A percentile compares a stretch with the other conserved stretches of the same genome.
Conservation (phyloP, 2,797 vertebrate genomes). For the Premnoplex brunnescens region DNA sequence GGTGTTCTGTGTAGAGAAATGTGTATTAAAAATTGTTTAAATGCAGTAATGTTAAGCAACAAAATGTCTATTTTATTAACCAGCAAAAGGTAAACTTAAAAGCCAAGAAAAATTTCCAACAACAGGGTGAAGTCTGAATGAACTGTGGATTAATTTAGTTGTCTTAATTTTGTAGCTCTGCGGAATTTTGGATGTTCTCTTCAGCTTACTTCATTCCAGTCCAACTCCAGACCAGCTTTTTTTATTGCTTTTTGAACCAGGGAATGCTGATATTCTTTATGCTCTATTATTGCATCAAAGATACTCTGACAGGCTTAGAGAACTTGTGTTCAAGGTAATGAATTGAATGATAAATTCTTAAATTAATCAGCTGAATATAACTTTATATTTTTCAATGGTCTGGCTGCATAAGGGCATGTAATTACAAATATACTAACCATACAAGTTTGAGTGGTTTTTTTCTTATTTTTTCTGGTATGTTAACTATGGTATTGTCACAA, state of each 20-base stretch:
- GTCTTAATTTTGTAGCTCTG: conserved; percentile 81
- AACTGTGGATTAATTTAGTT: not conserved
- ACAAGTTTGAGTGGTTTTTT: not conserved
- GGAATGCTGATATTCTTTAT: conserved; percentile 92
- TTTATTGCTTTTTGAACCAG: conserved; percentile 91
- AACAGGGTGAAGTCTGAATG: not conserved
- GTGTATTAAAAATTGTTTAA: not conserved
- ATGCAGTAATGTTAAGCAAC: not conserved
- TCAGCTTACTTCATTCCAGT: conserved; percentile 87
- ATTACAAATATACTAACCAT: not conserved
- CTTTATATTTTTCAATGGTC: not conserved
- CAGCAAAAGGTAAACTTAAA: not conserved
- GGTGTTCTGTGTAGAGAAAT: not conserved
- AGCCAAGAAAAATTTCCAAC: not conserved
- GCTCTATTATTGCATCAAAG: conserved; percentile 90
- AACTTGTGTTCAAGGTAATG: conserved; percentile 93
- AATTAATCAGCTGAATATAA: not conserved
- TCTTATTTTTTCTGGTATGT: not conserved
- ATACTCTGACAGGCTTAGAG: conserved; percentile 88
- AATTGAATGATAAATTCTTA: not conserved
- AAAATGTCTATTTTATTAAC: not conserved
- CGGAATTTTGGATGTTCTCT: conserved; percentile 86
- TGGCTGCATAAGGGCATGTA: not conserved
- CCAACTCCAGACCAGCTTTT: conserved; percentile 90
- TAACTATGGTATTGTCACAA: not conserved